Evolutionary conservation across 2,113 vertebrate species (phyloP), one percentile per base, ranked within the genome.

Genomic region (Benthochromis sp.): DNA sequence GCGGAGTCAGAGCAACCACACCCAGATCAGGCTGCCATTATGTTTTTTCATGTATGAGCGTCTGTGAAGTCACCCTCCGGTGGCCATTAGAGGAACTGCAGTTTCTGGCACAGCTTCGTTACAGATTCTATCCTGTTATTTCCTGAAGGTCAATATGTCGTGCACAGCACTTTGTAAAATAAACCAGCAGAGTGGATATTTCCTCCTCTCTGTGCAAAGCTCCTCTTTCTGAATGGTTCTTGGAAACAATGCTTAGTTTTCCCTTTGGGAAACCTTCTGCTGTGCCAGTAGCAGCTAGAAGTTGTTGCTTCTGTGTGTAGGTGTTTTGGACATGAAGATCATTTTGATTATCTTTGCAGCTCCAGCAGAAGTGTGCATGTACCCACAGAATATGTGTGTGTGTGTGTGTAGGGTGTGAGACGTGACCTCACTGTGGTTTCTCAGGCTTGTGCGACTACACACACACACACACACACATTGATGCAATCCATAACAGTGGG

Each of bases 371-470:
- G 27, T 13, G 16, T 50, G 45, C 27, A 78, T 78, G 43, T 52
- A 10, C 16, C 45, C 73, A 78, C 27, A n/a, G 24, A 50, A 17
- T 47, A 2, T 61, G 29, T 61, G 12, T 50, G 8, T 55, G 16
- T 69, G 59, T n/a, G 52, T 11, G 14, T 81, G 53, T 73, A 1
- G 40, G 1, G 61, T 81, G 31, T 50, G 82, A 92, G 88, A 91
- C 80, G 61, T 93, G 90, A 93, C 63, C 84, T 94, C 86, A 92
- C 84, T 88, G 69, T 10, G 76, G 36, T 50, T 84, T 84, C 69
- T 63, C 82, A 86, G 55, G 85, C 34, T 27, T 53, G 47, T 84
- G 69, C 7, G 45, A 85, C 82, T 52, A 9, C 7, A 57, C 53
- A 53, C 31, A 34, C 84, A 34, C 84, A 86, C 36, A 43, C 87